phyloP scores from a whole-genome alignment of 2,797 vertebrate species.

The Avahi laniger region DNA sequence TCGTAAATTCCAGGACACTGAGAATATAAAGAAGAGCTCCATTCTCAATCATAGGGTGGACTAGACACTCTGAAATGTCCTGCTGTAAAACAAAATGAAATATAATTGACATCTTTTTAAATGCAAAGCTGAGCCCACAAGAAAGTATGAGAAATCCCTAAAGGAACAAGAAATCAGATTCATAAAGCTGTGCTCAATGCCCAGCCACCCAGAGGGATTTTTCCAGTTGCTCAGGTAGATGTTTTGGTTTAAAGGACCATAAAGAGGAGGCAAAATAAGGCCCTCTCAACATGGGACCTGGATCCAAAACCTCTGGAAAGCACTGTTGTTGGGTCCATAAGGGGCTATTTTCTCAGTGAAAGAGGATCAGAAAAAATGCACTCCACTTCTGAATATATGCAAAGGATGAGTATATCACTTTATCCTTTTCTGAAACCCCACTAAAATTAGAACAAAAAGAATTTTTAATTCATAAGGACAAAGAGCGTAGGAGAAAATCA shows the following conservation, averaged over 20 bases:
- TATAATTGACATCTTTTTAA: neutral
- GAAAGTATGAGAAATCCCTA: conserved; percentile 3
- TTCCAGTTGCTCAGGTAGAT: neutral
- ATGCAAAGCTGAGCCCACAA: neutral
- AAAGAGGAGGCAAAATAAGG: neutral
- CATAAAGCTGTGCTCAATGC: neutral
- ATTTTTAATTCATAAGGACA: neutral
- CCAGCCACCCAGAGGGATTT: neutral
- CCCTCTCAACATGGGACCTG: neutral
- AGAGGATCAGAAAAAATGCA: neutral
- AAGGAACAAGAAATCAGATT: neutral
- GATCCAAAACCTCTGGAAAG: neutral
- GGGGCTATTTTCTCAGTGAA: neutral
- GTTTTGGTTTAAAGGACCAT: neutral
- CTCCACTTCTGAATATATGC: neutral
- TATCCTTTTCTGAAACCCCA: neutral
- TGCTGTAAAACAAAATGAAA: neutral
- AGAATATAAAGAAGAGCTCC: neutral
- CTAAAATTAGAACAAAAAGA: neutral
- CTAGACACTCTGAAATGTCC: neutral
- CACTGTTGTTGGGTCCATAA: neutral
- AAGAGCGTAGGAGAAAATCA: neutral
- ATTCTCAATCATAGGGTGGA: neutral
- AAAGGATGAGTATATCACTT: neutral
- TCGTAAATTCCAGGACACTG: neutral